Conservation (phyloP, 1,140 invertebrate genomes). For the Neotoxoptera formosana region DNA sequence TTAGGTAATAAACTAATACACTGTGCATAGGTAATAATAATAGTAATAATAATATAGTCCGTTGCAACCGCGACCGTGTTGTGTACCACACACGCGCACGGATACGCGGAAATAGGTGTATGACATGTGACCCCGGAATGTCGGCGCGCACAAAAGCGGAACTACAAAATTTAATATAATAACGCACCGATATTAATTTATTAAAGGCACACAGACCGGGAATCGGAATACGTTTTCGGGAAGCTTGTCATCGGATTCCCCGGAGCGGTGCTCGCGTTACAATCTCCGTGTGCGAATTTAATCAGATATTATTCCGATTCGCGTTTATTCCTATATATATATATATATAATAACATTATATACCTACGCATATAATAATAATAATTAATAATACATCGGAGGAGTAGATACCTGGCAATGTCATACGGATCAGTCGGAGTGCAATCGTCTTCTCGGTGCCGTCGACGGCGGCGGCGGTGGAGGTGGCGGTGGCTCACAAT, state of each 20-base stretch:
- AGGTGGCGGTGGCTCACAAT: background rate
- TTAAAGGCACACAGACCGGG: conserved; percentile 6
- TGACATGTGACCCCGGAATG: background rate
- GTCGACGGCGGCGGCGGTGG: too few relatives aligned
- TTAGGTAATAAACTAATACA: too few relatives aligned
- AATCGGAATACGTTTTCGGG: conserved; percentile 53
- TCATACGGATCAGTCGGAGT: background rate
- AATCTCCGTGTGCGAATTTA: background rate
- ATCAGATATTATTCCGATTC: conserved; percentile 40
- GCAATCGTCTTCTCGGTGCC: background rate
- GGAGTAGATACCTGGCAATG: background rate
- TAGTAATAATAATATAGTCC: too few relatives aligned
- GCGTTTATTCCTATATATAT: background rate
- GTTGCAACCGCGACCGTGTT: background rate
- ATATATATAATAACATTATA: background rate
- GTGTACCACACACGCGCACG: background rate
- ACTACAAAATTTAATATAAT: background rate
- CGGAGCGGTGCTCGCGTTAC: conserved; percentile 33
- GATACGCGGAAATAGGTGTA: background rate
- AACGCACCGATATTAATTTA: conserved; percentile 45
- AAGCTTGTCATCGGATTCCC: conserved; percentile 49
- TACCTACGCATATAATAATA: background rate
- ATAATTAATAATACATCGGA: background rate
- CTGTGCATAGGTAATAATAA: too few relatives aligned
- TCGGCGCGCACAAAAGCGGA: background rate